Base-by-base conservation (phyloP, 2,888 invertebrate genomes). In the Mystacides longicornis region DNA sequence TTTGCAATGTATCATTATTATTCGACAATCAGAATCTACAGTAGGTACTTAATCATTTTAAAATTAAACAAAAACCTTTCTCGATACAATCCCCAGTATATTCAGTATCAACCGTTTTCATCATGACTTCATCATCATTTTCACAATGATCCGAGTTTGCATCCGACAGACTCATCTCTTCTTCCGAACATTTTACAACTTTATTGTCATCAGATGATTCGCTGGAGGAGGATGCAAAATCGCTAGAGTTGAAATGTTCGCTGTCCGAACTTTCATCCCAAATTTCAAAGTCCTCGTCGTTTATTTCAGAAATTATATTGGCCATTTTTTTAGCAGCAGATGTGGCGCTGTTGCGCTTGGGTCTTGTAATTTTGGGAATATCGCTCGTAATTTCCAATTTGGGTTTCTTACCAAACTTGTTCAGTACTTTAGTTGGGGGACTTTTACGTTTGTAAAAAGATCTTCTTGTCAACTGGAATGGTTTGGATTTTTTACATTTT, bases 261-360 rank as follows among this genome's bases (percentile, higher is more conserved):
- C 57, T 57, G 19, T 49, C 42, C 14, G 57, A 57, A n/a, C 51
- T 49, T 27, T 52, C 54, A 5, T 51, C 57, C 57, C 54, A 57
- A 19, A 20, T n/a, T 5, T 57, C 57, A 16, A 55, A 51, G 3
- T 57, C 57, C 1, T 22, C 18, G 3, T 52, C 51, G 23, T 48
- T 19, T 9, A 49, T 21, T 7, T 49, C 23, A 5, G 23, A 23
- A 1, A 55, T 43, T 4, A 33, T 14, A 2, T 9, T 27, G 14
- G 47, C n/a, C 14, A 57, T 45, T 9, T 31, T 51, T 18, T 42
- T 22, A 27, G 43, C 47, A 1, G 57, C 46, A 18, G n/a, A 9
- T 14, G 18, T 23, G 4, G 51, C 57, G 18, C 57, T 50, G 3
- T 23, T 23, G 7, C 57, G 27, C 27, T 21, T 22, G 1, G 51